Evolutionary conservation across 2,888 invertebrate genomes (phyloP).

Genomic region (Sinodicranocentrus sp.): DNA sequence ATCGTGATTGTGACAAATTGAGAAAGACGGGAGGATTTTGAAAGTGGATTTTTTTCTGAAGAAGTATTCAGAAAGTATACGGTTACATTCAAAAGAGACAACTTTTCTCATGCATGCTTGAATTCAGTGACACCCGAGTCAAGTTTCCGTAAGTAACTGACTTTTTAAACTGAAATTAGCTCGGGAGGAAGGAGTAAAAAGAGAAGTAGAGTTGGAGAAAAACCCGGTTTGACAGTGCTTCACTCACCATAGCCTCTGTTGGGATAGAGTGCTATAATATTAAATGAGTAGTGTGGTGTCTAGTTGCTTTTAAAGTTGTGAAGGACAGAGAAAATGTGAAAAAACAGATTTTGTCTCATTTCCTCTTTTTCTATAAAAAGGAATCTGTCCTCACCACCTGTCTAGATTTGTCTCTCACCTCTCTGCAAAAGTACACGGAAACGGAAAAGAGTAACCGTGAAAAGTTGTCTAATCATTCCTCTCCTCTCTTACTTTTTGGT

Average conservation of each 20-base stretch:
- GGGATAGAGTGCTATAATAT: neutral
- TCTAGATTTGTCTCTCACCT: slow-evolving; percentile 51
- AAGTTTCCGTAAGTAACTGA: slow-evolving; percentile 18
- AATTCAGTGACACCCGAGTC: slow-evolving; percentile 15
- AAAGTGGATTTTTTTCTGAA: neutral
- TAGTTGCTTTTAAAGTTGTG: neutral
- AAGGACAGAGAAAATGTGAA: slow-evolving; percentile 11
- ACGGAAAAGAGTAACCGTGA: neutral
- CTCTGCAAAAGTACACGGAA: too few species aligned
- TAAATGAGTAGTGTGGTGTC: neutral
- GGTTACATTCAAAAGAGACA: too few species aligned
- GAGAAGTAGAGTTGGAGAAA: neutral
- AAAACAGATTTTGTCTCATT: neutral
- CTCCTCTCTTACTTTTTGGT: too few species aligned
- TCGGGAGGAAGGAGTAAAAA: neutral
- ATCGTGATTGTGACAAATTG: too few species aligned
- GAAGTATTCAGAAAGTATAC: neutral
- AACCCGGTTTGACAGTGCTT: slow-evolving; percentile 25
- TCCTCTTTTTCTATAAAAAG: slow-evolving; percentile 7
- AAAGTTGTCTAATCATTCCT: slow-evolving; percentile 29
- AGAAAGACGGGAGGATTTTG: neutral
- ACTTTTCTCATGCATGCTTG: too few species aligned
- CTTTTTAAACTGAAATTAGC: neutral
- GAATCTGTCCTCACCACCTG: slow-evolving; percentile 51
- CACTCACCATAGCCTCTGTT: neutral